Percentiles rank a stretch among this genome's conserved stretches.
Conservation (phyloP, 1,140 invertebrate genomes). For the Drosophila subobscura region DNA sequence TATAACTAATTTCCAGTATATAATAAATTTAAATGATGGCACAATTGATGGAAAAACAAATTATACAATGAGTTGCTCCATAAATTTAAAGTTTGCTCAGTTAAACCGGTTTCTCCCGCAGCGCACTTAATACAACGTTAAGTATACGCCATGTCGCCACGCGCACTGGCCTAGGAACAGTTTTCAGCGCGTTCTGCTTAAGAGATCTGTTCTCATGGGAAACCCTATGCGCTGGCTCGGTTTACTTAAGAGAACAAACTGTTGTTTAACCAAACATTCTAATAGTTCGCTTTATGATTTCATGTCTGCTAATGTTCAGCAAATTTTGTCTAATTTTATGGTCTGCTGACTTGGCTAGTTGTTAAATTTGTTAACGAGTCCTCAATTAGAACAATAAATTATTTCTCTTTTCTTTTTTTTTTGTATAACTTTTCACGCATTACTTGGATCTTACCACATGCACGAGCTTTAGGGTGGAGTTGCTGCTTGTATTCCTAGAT, state of each 20-base stretch:
- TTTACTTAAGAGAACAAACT: conserved; percentile 5
- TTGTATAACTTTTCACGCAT: not conserved
- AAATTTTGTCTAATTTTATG: conserved; percentile 32
- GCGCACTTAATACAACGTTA: conserved; percentile 36
- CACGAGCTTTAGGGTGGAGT: conserved; percentile 58
- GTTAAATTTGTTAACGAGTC: conserved; percentile 7
- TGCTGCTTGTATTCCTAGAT: not conserved
- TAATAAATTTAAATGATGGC: conserved; percentile 17
- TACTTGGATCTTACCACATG: conserved; percentile 59
- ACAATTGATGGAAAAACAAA: conserved; percentile 19
- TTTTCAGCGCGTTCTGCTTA: not conserved
- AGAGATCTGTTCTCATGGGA: conserved; percentile 7
- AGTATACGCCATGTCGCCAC: conserved; percentile 45
- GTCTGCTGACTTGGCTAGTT: conserved; percentile 23
- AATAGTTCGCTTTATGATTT: not conserved
- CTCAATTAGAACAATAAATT: conserved; percentile 8
- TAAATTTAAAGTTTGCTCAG: conserved; percentile 23
- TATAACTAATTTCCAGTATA: not conserved
- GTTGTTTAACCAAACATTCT: not conserved
- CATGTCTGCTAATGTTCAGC: conserved; percentile 11
- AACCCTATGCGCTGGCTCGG: not conserved
- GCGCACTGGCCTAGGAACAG: conserved; percentile 30
- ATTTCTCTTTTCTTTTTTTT: conserved; percentile 3
- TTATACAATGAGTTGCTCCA: conserved; percentile 26
- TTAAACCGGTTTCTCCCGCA: conserved; percentile 51